Conservation (phyloP, 2,113 vertebrate genomes). For the Dolichotis patagonum region DNA sequence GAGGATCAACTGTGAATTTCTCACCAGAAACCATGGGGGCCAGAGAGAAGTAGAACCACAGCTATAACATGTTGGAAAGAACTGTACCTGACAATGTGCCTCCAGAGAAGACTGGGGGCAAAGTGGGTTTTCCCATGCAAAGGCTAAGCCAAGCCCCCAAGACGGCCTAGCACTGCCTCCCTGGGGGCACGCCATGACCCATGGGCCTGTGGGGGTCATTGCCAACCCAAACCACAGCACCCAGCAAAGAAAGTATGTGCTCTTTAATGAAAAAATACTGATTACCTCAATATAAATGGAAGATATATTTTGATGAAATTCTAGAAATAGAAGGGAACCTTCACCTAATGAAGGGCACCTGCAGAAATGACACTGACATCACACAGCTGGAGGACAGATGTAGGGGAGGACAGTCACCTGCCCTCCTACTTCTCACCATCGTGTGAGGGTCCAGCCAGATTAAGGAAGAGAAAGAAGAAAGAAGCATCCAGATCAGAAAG, state of each 20-base stretch:
- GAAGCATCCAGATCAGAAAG: not conserved
- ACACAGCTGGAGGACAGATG: not conserved
- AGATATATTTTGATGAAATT: not conserved
- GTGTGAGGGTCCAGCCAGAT: not conserved
- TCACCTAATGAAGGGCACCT: not conserved
- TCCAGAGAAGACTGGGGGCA: not conserved
- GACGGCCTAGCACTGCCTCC: not conserved
- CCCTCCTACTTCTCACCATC: not conserved
- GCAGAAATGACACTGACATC: not conserved
- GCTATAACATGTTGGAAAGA: not conserved
- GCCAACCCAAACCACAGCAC: not conserved
- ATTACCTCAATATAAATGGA: not conserved
- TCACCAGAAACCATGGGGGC: not conserved
- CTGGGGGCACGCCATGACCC: not conserved
- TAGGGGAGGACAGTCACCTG: no score
- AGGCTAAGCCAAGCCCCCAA: not conserved
- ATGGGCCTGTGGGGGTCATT: not conserved
- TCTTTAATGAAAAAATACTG: not conserved
- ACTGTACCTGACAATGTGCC: not conserved
- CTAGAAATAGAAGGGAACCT: not conserved
- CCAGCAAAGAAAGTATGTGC: not conserved
- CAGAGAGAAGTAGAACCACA: not conserved
- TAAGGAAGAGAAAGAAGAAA: not conserved
- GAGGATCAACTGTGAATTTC: not conserved
- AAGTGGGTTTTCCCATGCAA: not conserved